These are phyloP conservation scores for Procambarus virginalis DNA, from an alignment of 1,140 invertebrate genomes.

Conservation along the genomic window DNA sequence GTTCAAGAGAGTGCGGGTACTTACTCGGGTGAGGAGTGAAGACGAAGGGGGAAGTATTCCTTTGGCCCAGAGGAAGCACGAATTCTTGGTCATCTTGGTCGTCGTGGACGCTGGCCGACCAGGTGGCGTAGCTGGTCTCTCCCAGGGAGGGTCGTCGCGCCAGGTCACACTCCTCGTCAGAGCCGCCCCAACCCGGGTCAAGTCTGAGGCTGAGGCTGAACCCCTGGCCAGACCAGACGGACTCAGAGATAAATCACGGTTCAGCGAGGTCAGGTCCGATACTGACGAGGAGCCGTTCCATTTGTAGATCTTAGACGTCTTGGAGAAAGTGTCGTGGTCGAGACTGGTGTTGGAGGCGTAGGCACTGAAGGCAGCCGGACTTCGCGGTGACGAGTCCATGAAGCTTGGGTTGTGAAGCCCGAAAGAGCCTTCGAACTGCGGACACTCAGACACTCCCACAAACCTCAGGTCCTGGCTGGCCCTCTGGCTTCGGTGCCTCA, in stretches of 20 bases:
- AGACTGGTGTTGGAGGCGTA: slow-evolving; percentile 63
- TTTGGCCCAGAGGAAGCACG: not conserved
- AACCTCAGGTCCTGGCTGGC: slow-evolving; percentile 22
- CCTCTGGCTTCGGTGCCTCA: not conserved
- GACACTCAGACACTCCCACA: not conserved
- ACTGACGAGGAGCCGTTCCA: slow-evolving; percentile 64
- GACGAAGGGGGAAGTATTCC: slow-evolving; percentile 28
- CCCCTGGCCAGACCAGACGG: not conserved
- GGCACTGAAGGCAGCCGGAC: slow-evolving; percentile 40
- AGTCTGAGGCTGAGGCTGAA: slow-evolving; percentile 38
- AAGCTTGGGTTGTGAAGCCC: not conserved
- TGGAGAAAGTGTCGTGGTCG: slow-evolving; percentile 63
- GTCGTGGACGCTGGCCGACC: slow-evolving; percentile 29
- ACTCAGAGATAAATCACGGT: slow-evolving; percentile 29
- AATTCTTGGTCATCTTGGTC: slow-evolving; percentile 42
- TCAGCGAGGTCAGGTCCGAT: slow-evolving; percentile 58
- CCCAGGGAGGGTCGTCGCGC: not conserved
- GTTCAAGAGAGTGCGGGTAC: not conserved
- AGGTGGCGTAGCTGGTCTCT: slow-evolving; percentile 52
- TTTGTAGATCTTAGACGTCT: slow-evolving; percentile 60
- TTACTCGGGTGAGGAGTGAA: slow-evolving; percentile 46
- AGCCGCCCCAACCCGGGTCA: slow-evolving; percentile 4
- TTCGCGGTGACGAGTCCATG: too few relatives aligned
- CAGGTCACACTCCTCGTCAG: not conserved
- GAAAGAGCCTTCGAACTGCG: not conserved